Evolutionary conservation across 2,888 invertebrate genomes (phyloP), one percentile per base, ranked within the genome.

Genomic region (Nectonema munidae): DNA sequence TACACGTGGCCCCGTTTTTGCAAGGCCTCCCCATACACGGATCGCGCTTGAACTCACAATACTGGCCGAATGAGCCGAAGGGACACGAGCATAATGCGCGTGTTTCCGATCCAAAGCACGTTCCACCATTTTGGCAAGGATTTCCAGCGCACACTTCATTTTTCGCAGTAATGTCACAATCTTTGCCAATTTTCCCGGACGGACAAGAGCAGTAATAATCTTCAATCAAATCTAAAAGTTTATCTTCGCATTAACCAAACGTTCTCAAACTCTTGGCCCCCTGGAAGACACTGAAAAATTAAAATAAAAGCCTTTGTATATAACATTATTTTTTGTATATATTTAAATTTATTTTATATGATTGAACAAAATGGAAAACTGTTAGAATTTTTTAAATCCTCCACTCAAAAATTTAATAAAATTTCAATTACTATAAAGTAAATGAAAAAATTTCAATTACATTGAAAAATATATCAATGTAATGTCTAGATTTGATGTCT

Each of bases 1-100:
- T 66, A 48, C 86, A 86, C 3, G 71, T 72, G 2, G 81, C 83
- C 30, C 81, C 81, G 50, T 86, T 86, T 52, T 77, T 72, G 50
- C 83, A 86, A 1, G 83, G 83, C 41, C 65, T 64, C 43, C 69
- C 68, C 46, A 68, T 65, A 48, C 81, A 83, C 43, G 68, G 71
- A 37, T 76, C 77, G 39, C 79, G 68, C 52, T 81, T 79, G 14
- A 59, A 62, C 54, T 83, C 81, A 52, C 81, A 83, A 17, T 42
- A 42, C 5, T 25, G 33, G 37, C 37, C 25, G 14, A 37, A 37
- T 14, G 30, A 25, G 4, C 29, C 37, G 6, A 37, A 33, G 37
- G 29, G 30, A n/a, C 29, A 37, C 6, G 37, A 32, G 19, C 35
- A 34, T 6, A 20, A 19, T 6, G 20, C 35, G 15, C 13, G 5